These are phyloP conservation scores for Epizoanthus stellaris DNA, from an alignment of 92 coral and sea anemone species.

Conservation along the genomic window DNA sequence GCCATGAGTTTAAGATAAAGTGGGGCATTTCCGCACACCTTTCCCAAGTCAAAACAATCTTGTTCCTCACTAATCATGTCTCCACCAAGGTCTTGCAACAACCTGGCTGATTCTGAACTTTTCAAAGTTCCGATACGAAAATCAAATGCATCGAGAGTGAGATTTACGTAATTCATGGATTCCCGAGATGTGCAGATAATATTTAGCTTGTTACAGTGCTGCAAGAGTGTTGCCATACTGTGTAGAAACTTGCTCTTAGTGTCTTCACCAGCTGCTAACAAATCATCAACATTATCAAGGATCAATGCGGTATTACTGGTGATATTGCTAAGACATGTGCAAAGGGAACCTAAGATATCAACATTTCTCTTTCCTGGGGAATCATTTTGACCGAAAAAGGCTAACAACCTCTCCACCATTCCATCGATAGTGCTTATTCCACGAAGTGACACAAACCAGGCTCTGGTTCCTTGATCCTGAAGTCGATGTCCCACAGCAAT, in stretches of 20 bases:
- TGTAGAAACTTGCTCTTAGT: not conserved
- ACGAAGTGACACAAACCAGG: conserved; percentile 2
- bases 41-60: too few species aligned
- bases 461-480: not conserved
- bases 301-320: not conserved
- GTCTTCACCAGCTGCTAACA: not conserved
- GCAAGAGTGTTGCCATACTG: too few species aligned
- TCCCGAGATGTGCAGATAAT: too few species aligned
- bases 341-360: not conserved
- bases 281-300: too few species aligned
- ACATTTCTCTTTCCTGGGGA: not conserved
- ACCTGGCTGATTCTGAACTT: too few species aligned
- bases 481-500: conserved; percentile 3
- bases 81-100: not conserved
- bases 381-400: not conserved
- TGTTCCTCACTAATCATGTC: not conserved
- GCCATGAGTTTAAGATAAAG: conserved; percentile 8
- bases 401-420: not conserved
- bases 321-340: not conserved
- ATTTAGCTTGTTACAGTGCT: too few species aligned
- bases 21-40: not conserved
- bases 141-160: too few species aligned
- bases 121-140: too few species aligned
- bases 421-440: not conserved
- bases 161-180: too few species aligned